Evolutionary conservation across 2,888 invertebrate species (phyloP).

Genomic region (Nemotelus pantherinus): DNA sequence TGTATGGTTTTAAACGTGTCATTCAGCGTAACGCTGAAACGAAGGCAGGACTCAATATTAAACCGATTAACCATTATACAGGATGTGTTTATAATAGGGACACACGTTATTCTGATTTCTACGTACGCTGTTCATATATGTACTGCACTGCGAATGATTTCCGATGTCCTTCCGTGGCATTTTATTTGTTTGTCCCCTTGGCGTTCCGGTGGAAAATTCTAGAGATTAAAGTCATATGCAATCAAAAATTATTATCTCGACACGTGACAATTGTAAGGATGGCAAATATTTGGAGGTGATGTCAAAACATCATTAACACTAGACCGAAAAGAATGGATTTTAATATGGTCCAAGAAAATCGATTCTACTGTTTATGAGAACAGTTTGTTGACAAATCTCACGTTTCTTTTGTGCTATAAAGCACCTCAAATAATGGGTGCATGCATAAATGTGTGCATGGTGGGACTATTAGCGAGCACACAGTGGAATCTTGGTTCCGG

Average conservation of each 20-base stretch:
- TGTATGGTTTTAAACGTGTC: slow-evolving; percentile 14
- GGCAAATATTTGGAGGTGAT: slow-evolving; percentile 39
- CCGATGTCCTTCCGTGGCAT: background rate
- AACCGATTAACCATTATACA: slow-evolving; percentile 55
- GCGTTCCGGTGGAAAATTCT: slow-evolving; percentile 1
- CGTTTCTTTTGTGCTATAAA: background rate
- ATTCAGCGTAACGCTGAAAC: background rate
- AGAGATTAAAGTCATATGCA: slow-evolving; percentile 42
- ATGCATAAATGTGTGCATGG: background rate
- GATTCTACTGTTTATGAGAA: background rate
- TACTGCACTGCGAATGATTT: slow-evolving; percentile 46
- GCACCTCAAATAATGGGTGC: background rate
- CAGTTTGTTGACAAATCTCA: slow-evolving; percentile 23
- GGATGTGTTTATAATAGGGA: slow-evolving; percentile 60
- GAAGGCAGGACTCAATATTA: slow-evolving; percentile 45
- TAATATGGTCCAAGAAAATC: background rate
- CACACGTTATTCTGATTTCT: slow-evolving; percentile 56
- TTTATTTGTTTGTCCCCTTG: background rate
- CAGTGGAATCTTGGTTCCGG: too few species aligned
- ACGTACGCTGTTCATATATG: slow-evolving; percentile 51
- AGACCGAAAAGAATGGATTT: slow-evolving; percentile 29
- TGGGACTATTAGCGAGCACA: too few species aligned
- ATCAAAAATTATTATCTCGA: slow-evolving; percentile 46
- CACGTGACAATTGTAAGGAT: slow-evolving; percentile 46
- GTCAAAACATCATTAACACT: slow-evolving; percentile 43